Base-by-base conservation (phyloP, 1,140 invertebrate species). In the Pseudomyrmex dendroicus region DNA sequence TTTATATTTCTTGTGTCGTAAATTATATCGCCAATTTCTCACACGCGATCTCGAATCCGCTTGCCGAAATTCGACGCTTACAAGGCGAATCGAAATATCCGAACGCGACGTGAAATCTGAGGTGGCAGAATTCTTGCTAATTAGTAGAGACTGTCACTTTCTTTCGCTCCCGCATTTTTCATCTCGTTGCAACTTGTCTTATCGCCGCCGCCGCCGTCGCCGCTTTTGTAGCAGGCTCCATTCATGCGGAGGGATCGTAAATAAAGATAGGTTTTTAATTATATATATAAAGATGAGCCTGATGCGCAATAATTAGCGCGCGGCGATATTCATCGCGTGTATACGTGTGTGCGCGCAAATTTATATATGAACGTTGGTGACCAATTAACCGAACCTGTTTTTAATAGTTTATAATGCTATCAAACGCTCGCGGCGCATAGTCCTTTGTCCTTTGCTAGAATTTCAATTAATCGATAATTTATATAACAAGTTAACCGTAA, bases 351-450 rank as follows among this genome's bases (percentile, higher is more conserved):
- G 7, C 52, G 67, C 85, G 73, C 78, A 86, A 89, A 88, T 20
- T 89, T 83, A 59, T 77, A 35, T 7, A 83, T 25, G 63, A 80
- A 70, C 67, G 20, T 20, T 20, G 52, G 73, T 44, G 35, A 70
- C 54, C 78, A 88, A 88, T 89, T 78, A 88, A 88, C 59, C 46
- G 48, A 7, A 70, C 35, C 9, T 17, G 44, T 83, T 68, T 86
- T 89, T 88, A 82, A 84, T 77, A 74, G 63, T 86, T 88, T 72
- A 89, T 89, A 89, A 89, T 84, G 59, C 61, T 70, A 89, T 88
- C 88, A 86, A 85, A 88, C 22, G 62, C 59, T 22, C 22, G 35
- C 35, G 35, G 35, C 61, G 46, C 22, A 9, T 74, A 82, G 48
- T 82, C 78, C 78, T 82, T 82, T 82, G 67, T 50, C 15, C 48